phyloP scores from a whole-genome alignment of 2,888 invertebrate species.

The Anticlea derivata region DNA sequence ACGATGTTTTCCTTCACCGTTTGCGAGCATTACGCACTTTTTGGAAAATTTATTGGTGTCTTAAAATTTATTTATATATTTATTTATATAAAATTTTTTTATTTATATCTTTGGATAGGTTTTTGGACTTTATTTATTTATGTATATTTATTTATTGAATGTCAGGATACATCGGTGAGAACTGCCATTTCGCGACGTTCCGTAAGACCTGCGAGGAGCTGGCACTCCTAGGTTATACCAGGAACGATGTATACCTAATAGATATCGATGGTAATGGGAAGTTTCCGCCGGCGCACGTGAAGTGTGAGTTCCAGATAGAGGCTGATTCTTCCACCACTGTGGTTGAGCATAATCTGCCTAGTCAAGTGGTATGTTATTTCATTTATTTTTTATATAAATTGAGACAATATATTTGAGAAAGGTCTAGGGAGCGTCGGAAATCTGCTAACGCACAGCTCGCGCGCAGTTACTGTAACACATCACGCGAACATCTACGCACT shows the following conservation, averaged over 20 bases:
- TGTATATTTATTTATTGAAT: slow-evolving; percentile 16
- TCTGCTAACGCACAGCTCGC: no score
- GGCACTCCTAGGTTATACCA: slow-evolving; percentile 93
- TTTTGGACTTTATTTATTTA: no score
- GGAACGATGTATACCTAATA: slow-evolving; percentile 95
- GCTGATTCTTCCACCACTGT: slow-evolving; percentile 94
- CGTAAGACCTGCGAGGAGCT: slow-evolving; percentile 96
- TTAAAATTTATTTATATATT: no score
- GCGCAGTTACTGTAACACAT: no score
- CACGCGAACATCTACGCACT: no score
- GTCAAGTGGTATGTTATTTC: slow-evolving; percentile 86
- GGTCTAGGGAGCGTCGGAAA: no score
- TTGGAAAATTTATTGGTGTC: no score
- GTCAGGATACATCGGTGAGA: slow-evolving; percentile 93
- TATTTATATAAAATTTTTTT: no score
- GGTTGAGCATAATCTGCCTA: slow-evolving; percentile 95
- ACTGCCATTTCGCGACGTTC: slow-evolving; percentile 96
- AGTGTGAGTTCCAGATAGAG: slow-evolving; percentile 95
- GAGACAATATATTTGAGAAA: no score
- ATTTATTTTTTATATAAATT: background rate
- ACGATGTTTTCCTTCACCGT: no score
- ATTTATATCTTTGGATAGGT: no score
- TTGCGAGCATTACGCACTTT: no score
- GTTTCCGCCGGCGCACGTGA: slow-evolving; percentile 95
- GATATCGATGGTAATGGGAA: slow-evolving; percentile 97